Conservation (phyloP, 1,140 invertebrate species). For the Doryteuthis pealeii region DNA sequence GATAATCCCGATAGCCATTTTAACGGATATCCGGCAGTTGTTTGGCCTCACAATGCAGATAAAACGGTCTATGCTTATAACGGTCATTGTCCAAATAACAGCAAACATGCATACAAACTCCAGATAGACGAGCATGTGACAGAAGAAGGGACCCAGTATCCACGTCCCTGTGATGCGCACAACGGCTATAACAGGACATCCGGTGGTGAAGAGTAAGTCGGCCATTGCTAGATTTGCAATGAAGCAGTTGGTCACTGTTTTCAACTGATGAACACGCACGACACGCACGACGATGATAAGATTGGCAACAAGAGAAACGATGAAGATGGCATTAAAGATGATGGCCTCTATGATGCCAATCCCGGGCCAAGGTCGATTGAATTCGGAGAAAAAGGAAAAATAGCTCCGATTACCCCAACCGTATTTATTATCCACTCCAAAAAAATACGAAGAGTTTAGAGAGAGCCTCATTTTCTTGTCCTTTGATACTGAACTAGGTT, state of each 20-base stretch:
- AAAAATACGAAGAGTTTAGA: constrained; percentile 41
- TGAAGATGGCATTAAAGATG: constrained; percentile 32
- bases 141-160: constrained; percentile 40
- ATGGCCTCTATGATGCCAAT: constrained; percentile 38
- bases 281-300: constrained; percentile 34
- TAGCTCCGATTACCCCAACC: constrained; percentile 41
- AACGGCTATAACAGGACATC: constrained; percentile 40
- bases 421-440: constrained; percentile 25
- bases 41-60: constrained; percentile 34
- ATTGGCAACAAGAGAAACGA: constrained; percentile 53
- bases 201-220: constrained; percentile 38
- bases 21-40: constrained; percentile 27
- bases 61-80: constrained; percentile 49
- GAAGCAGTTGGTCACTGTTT: constrained; percentile 44
- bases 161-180: constrained; percentile 37
- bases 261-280: constrained; percentile 26
- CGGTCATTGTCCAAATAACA: constrained; percentile 49
- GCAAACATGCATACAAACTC: constrained; percentile 41
- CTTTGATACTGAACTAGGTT: too few relatives aligned
- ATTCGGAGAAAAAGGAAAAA: constrained; percentile 42
- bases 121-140: constrained; percentile 34
- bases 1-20: constrained; percentile 28
- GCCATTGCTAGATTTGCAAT: constrained; percentile 47
- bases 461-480: too few relatives aligned
- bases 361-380: constrained; percentile 26